Conservation (phyloP, 2,113 vertebrate species). For the Pteropus alecto region DNA sequence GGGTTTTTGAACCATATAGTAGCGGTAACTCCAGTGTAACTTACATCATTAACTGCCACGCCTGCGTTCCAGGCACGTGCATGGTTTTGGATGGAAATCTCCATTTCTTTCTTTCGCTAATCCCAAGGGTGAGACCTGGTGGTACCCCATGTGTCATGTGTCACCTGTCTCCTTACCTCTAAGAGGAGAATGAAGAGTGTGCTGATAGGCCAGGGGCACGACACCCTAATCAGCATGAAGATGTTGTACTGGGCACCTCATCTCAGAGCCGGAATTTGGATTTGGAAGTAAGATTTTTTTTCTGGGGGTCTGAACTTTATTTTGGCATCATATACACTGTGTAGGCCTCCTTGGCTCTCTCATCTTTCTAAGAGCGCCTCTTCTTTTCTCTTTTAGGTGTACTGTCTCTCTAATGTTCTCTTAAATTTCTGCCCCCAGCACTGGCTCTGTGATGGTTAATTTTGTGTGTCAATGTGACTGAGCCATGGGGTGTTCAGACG, state of each 20-base stretch:
- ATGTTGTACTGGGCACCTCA: fast-evolving
- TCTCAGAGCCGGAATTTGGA: not conserved
- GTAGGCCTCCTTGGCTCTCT: not conserved
- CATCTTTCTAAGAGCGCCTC: not conserved
- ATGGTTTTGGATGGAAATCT: not conserved
- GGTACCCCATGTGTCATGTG: not conserved
- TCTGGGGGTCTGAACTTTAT: not conserved
- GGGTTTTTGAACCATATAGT: fast-evolving
- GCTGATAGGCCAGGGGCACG: fast-evolving
- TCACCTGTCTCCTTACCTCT: not conserved
- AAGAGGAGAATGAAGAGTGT: not conserved
- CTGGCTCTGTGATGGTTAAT: not conserved
- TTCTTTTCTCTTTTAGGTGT: not conserved
- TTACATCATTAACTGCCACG: not conserved
- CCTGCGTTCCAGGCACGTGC: fast-evolving
- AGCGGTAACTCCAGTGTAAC: not conserved
- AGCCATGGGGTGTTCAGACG: too few species aligned
- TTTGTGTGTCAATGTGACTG: not conserved
- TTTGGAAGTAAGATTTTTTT: not conserved
- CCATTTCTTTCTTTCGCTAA: not conserved
- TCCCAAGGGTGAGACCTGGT: not conserved
- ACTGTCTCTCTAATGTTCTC: not conserved
- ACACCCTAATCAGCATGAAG: fast-evolving
- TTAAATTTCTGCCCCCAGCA: not conserved
- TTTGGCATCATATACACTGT: fast-evolving